Percentiles rank a stretch among this genome's conserved stretches.
These are phyloP conservation scores for Psittacula cyanocephala DNA, from an alignment of 2,113 vertebrate species.

Conservation along the genomic window DNA sequence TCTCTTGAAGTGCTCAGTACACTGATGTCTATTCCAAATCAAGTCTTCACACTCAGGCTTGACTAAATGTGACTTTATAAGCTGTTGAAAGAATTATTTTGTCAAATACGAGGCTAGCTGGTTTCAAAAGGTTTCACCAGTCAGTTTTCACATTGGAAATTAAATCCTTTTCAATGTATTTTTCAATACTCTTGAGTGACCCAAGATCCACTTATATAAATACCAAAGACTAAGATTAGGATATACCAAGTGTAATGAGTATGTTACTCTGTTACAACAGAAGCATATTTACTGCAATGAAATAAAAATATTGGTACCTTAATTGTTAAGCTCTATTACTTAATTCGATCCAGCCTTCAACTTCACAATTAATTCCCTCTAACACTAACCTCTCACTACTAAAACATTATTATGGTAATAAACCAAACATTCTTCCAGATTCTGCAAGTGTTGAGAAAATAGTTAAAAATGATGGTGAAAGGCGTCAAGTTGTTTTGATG, in stretches of 20 bases:
- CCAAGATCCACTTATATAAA: not conserved
- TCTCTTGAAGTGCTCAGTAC: not conserved
- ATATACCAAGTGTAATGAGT: not conserved
- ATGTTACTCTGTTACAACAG: not conserved
- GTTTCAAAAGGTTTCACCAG: not conserved
- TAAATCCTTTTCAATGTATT: not conserved
- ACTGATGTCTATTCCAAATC: not conserved
- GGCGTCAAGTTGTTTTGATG: not conserved
- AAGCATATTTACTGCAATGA: not conserved
- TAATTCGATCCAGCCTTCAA: not conserved
- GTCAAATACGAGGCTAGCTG: not conserved
- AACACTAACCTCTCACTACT: not conserved
- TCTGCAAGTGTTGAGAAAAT: not conserved
- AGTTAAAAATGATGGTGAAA: not conserved
- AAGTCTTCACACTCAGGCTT: not conserved
- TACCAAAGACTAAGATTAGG: not conserved
- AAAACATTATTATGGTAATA: not conserved
- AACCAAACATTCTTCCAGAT: not conserved
- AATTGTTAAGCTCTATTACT: not conserved
- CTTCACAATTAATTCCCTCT: not conserved
- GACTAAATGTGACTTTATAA: not conserved
- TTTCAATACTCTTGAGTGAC: not conserved
- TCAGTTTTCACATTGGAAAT: not conserved
- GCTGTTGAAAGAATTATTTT: constrained; percentile 10
- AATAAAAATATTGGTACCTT: not conserved